Percentiles rank a stretch among this genome's conserved stretches.
These are phyloP conservation scores for Clarias laeviceps DNA, from an alignment of 2,797 vertebrate species.

Conservation along the genomic window DNA sequence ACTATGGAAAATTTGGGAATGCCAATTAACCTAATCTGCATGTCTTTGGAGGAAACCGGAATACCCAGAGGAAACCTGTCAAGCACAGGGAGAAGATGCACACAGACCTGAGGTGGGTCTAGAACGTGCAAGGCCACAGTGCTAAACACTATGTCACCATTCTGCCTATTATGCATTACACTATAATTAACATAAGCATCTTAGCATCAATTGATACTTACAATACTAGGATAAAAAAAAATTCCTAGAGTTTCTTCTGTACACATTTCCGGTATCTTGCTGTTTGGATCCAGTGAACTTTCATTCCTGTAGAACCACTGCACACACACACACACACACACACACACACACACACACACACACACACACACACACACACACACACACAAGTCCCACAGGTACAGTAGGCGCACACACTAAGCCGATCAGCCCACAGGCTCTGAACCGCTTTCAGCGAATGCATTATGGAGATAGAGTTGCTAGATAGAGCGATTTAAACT, in stretches of 20 bases:
- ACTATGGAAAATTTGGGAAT: too few relatives aligned
- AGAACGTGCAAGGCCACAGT: too few relatives aligned
- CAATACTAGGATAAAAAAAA: neutral
- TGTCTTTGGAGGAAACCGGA: too few relatives aligned
- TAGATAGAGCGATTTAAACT: slow-evolving; percentile 56
- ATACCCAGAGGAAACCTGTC: too few relatives aligned
- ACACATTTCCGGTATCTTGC: slow-evolving; percentile 52
- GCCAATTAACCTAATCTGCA: too few relatives aligned
- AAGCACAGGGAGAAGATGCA: too few relatives aligned
- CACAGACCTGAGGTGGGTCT: too few relatives aligned
- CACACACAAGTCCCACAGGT: slow-evolving; percentile 39
- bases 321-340: neutral
- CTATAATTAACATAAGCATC: neutral
- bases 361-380: slow-evolving; percentile 52
- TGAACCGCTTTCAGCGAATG: slow-evolving; percentile 66
- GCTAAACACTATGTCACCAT: too few relatives aligned
- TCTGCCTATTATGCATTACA: too few relatives aligned
- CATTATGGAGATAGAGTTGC: slow-evolving; percentile 60
- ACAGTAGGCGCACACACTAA: slow-evolving; percentile 60
- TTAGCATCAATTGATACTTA: neutral
- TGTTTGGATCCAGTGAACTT: slow-evolving; percentile 55
- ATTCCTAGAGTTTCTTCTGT: neutral
- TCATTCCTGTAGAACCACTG: slow-evolving; percentile 61
- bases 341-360: slow-evolving; percentile 46
- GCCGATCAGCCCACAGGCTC: slow-evolving; percentile 64